Conservation (phyloP, 2,113 vertebrate genomes). For the Sciurus niger region DNA sequence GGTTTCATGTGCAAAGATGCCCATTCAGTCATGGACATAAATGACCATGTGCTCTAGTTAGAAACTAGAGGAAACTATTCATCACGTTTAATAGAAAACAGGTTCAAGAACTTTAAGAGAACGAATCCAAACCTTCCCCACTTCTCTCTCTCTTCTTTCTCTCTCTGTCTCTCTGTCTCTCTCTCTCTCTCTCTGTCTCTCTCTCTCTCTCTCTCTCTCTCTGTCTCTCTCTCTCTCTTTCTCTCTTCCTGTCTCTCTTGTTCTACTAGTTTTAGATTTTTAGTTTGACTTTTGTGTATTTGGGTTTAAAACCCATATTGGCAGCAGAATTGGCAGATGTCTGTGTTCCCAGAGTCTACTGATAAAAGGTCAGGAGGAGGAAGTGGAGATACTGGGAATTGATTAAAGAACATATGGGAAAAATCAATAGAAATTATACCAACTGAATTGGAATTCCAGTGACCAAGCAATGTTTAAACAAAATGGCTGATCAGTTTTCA, state of each 20-base stretch:
- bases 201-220: too few relatives aligned
- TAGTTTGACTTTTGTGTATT: neutral
- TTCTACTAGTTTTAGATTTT: neutral
- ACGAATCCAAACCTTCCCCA: neutral
- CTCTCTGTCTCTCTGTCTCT: too few relatives aligned
- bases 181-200: too few relatives aligned
- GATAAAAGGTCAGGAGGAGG: slow-evolving; percentile 5
- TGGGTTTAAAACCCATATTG: neutral
- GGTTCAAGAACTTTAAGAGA: neutral
- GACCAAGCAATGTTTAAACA: slow-evolving; percentile 63
- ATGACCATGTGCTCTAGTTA: neutral
- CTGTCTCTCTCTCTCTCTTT: too few relatives aligned
- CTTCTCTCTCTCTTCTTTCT: too few relatives aligned
- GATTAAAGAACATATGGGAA: slow-evolving; percentile 63
- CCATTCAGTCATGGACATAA: neutral
- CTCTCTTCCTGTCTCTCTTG: too few relatives aligned
- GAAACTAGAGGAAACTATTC: neutral
- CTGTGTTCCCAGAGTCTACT: neutral
- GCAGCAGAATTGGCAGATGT: slow-evolving; percentile 9
- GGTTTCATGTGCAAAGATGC: neutral
- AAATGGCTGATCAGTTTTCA: slow-evolving; percentile 74
- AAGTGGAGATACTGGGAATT: slow-evolving; percentile 21
- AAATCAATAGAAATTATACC: slow-evolving; percentile 68
- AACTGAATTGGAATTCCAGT: slow-evolving; percentile 60
- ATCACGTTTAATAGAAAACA: neutral